Evolutionary conservation across 37 sponge, comb jelly and placozoan species (phyloP), one percentile per base, ranked within the genome.

Genomic region (Halisarca cf. caerulea): DNA sequence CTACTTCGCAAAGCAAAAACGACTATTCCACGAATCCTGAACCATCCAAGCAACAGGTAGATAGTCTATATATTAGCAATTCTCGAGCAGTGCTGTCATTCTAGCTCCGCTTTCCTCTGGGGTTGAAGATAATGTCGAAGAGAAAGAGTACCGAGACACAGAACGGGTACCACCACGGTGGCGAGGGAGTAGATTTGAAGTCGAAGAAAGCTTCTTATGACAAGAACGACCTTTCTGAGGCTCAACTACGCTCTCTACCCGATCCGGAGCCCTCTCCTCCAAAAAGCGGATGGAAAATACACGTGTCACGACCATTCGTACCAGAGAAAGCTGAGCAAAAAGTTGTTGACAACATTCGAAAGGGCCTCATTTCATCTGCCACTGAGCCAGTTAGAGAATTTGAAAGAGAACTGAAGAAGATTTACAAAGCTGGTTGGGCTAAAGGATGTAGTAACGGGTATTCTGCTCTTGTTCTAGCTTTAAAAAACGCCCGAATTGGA

Each of bases 361-460:
- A 80, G 9, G 85, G 74, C 35, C 33, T n/a, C 37, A 85, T 89
- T 35, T 89, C 90, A 5, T 89, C 90, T 28, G 85, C 90, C 25
- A 85, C 90, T 23, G 14, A 61, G 20, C 62, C 78, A 23, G 81
- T 89, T 3, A 28, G 32, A n/a, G 85, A 89, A 39, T 79, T 89
- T 24, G 90, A 89, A 33, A 71, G 59, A 43, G 77, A 79, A 35
- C 40, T 89, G 53, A 11, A 40, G 18, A 24, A 21, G 7, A 70
- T 80, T 61, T 89, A 54, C 78, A 11, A 41, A 2, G 82, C 80
- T 24, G 42, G 71, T 0, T 66, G 78, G 37, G 90, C 81, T 15
- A 89, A 89, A 61, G 85, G 82, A 20, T 89, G 90, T 58, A 85
- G 78, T 58, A 89, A 86, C 40, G 90, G 90, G 21, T 89, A 85